Evolutionary conservation across 2,113 vertebrate species (phyloP).

Genomic region (Sprattus sprattus): DNA sequence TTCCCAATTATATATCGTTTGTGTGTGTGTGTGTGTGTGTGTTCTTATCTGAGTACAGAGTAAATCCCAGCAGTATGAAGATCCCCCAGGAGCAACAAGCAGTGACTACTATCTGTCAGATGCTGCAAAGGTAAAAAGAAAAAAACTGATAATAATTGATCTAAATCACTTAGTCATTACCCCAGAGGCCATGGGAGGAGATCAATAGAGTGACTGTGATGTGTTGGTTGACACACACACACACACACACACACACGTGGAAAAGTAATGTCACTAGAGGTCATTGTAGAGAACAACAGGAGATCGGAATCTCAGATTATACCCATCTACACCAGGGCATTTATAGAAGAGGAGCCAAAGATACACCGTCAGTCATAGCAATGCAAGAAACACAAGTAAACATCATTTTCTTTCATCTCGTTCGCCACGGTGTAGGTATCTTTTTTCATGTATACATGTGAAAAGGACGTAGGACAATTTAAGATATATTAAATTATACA

Average conservation of each 20-base stretch:
- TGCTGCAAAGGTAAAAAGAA: constrained; percentile 62
- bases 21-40: background rate
- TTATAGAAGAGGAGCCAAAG: too few species aligned
- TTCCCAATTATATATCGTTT: background rate
- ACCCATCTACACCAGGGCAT: too few species aligned
- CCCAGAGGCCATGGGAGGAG: background rate
- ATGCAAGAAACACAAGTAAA: too few species aligned
- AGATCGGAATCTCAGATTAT: too few species aligned
- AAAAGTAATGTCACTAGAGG: background rate
- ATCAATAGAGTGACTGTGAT: background rate
- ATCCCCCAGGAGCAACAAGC: constrained; percentile 52
- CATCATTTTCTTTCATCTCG: background rate
- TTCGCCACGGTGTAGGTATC: too few species aligned
- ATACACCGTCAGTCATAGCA: too few species aligned
- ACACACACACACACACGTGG: background rate
- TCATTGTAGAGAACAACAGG: background rate
- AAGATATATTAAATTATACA: too few species aligned
- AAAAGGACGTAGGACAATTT: too few species aligned
- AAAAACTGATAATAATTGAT: background rate
- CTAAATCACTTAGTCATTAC: too few species aligned
- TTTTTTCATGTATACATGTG: too few species aligned
- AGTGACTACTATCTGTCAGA: constrained; percentile 60
- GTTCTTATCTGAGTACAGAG: constrained; percentile 40
- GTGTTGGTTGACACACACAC: background rate
- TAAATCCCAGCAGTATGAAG: constrained; percentile 31